A percentile compares a stretch with the other conserved stretches of the same genome.
Conservation (phyloP, 1,140 invertebrate genomes). For the Achatina immaculata region DNA sequence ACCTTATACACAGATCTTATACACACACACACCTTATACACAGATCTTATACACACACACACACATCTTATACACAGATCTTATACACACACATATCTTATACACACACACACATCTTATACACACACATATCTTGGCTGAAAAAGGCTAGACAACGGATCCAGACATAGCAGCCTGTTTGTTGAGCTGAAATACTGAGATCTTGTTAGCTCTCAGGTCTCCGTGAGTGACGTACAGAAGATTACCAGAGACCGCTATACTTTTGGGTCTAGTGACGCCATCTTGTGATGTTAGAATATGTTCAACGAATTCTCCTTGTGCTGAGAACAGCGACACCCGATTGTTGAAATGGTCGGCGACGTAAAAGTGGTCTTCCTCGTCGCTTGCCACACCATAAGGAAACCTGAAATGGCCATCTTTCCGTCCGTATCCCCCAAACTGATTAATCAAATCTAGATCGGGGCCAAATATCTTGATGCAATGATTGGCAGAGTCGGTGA, state of each 20-base stretch:
- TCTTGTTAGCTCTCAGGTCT: constrained; percentile 40
- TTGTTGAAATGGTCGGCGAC: constrained; percentile 93
- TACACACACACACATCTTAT: no score
- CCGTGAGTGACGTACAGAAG: constrained; percentile 48
- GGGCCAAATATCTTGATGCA: constrained; percentile 56
- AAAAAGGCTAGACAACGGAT: no score
- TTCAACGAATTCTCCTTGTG: constrained; percentile 47
- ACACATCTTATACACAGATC: no score
- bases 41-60: no score
- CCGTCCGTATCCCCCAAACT: constrained; percentile 82
- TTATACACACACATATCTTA: no score
- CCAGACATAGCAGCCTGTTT: neutral
- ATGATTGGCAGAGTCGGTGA: constrained; percentile 62
- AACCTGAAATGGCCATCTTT: constrained; percentile 83
- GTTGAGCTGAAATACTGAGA: constrained; percentile 36
- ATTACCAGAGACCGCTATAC: constrained; percentile 38
- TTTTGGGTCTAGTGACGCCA: constrained; percentile 45
- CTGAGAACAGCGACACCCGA: constrained; percentile 70
- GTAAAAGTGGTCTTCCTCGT: constrained; percentile 83
- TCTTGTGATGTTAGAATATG: constrained; percentile 48
- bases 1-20: no score
- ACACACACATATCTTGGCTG: no score
- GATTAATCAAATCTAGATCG: constrained; percentile 59
- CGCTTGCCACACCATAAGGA: constrained; percentile 91
- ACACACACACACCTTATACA: no score